Percentiles rank a stretch among this genome's conserved stretches.
Conservation (phyloP, 1,140 invertebrate genomes). For the Dendroctonus valens region DNA sequence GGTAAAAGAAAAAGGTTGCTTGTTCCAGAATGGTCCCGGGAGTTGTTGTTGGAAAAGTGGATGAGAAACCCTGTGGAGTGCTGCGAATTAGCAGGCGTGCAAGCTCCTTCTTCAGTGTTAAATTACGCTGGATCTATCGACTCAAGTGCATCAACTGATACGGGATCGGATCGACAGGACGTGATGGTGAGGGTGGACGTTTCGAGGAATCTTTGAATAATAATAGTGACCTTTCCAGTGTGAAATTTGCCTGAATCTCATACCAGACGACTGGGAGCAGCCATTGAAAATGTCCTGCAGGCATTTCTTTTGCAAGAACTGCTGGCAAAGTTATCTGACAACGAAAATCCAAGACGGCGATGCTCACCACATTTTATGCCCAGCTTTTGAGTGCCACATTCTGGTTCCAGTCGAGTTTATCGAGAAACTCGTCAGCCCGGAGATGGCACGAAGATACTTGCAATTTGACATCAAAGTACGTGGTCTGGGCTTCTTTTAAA, state of each 20-base stretch:
- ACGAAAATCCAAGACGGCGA: conserved; percentile 69
- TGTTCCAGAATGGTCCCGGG: conserved; percentile 68
- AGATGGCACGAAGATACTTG: conserved; percentile 66
- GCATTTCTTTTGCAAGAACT: conserved; percentile 65
- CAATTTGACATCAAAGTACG: conserved; percentile 72
- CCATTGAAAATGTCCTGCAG: conserved; percentile 57
- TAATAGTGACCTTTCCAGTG: conserved; percentile 50
- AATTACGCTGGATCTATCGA: conserved; percentile 47
- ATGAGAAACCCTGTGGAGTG: conserved; percentile 66
- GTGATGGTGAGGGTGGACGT: conserved; percentile 41
- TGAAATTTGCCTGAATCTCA: conserved; percentile 61
- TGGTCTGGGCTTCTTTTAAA: neutral
- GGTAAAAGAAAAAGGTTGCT: neutral
- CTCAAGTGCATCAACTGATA: conserved; percentile 45
- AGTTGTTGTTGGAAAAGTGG: conserved; percentile 68
- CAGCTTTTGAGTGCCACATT: conserved; percentile 64
- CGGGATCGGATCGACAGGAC: conserved; percentile 41
- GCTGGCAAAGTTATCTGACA: conserved; percentile 69
- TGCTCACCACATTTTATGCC: conserved; percentile 67
- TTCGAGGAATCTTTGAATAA: neutral
- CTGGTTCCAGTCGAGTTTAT: conserved; percentile 70
- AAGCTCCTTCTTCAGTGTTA: conserved; percentile 57
- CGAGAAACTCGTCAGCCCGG: conserved; percentile 64
- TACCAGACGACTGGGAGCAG: conserved; percentile 46
- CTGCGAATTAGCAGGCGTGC: conserved; percentile 67